Conservation (phyloP, 2,888 invertebrate species). For the Melolontha melolontha region DNA sequence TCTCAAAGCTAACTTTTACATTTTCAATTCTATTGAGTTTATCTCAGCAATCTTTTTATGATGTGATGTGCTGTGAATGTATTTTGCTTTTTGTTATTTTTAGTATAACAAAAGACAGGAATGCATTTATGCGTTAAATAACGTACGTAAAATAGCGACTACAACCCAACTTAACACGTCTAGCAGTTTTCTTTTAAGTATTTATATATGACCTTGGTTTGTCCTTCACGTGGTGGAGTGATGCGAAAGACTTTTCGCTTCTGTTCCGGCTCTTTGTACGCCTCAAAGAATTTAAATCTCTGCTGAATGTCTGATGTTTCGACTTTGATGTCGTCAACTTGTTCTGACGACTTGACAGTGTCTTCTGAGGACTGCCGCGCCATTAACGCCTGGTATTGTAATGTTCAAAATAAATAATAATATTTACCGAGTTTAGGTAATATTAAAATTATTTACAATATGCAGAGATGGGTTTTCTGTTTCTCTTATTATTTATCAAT, state of each 20-base stretch:
- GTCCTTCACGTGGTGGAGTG: conserved; percentile 87
- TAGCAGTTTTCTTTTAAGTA: conserved; percentile 12
- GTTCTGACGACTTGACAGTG: conserved; percentile 80
- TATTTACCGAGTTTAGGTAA: neutral
- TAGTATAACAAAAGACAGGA: too few species aligned
- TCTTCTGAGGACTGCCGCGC: conserved; percentile 72
- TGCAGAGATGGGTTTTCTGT: too few species aligned
- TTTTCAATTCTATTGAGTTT: too few species aligned
- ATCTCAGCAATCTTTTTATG: too few species aligned
- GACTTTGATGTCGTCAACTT: conserved; percentile 81
- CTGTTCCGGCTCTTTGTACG: conserved; percentile 79
- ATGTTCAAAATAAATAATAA: conserved; percentile 1
- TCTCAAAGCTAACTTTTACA: too few species aligned
- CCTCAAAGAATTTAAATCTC: conserved; percentile 92
- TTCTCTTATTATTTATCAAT: too few species aligned
- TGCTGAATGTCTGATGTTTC: conserved; percentile 86
- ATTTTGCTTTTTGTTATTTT: too few species aligned
- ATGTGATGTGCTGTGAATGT: too few species aligned
- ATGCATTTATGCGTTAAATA: conserved; percentile 5
- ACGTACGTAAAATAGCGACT: neutral
- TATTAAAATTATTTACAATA: too few species aligned
- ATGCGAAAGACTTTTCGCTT: conserved; percentile 83
- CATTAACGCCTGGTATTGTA: conserved; percentile 66
- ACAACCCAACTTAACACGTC: conserved; percentile 9
- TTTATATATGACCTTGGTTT: conserved; percentile 70